Base-by-base conservation (phyloP, 2,113 vertebrate species). In the Alosa alosa region DNA sequence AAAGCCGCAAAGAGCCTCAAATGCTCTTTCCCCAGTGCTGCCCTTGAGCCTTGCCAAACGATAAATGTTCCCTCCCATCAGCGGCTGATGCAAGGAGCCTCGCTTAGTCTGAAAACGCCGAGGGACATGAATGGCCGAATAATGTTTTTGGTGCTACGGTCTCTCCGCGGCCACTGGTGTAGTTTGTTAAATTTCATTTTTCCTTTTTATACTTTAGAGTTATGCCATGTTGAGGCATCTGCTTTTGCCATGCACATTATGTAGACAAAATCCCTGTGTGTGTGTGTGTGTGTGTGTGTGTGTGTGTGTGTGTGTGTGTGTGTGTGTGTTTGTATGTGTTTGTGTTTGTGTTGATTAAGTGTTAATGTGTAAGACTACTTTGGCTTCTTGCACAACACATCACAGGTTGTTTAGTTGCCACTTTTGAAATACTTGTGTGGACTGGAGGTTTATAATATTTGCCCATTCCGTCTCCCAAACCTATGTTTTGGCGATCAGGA, bases 1-100 rank as follows among this genome's bases (percentile, higher is more conserved):
- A 68, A 68, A 68, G 64, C 64, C n/a, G 7, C 64, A 68, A 68
- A 68, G 64, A 41, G 82, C 5, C 78, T 46, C 50, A 52, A 82
- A 81, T n/a, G 64, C 81, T n/a, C 13, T 64, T 55, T 72, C 55
- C 55, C 68, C 81, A 47, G 36, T 6, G 39, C 18, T 25, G 81
- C 20, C 81, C 85, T 86, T 86, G 81, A 82, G 81, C 81, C 39
- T 82, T 50, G 45, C 41, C 60, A 68, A 68, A 18, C 52, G 60
- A 83, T 83, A 78, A 83, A 83, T 25, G 20, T 47, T 44, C 11
- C 25, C 13, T 68, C 47, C 31, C 84, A 45, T 44, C 20, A 64
- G 83, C 45, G 31, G 20, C 31, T 84, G 78, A 72, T 81, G 45
- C 72, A 88, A 68, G 36, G n/a, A 1, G 7, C n/a, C 64, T 68